Conservation (phyloP, 1,140 invertebrate species). For the Cherax quadricarinatus region DNA sequence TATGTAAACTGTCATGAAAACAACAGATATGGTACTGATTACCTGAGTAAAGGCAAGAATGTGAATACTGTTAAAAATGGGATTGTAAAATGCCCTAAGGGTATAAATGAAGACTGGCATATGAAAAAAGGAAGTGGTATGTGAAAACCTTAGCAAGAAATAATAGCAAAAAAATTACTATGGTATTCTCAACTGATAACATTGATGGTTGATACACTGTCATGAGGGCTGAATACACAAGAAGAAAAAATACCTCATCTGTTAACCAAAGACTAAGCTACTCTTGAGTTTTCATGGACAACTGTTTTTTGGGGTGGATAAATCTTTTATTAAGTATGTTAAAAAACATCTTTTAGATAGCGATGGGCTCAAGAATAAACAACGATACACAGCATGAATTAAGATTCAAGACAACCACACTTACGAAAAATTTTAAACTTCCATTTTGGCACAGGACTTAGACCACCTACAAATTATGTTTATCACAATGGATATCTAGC, state of each 20-base stretch:
- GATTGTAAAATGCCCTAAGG: background rate
- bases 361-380: too few relatives aligned
- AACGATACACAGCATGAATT: too few relatives aligned
- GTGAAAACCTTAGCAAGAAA: background rate
- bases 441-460: too few relatives aligned
- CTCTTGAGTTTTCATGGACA: background rate
- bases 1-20: background rate
- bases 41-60: background rate
- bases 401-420: too few relatives aligned
- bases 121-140: background rate
- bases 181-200: background rate
- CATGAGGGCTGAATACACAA: background rate
- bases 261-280: background rate
- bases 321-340: background rate
- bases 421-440: too few relatives aligned
- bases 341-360: background rate
- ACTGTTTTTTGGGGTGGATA: background rate
- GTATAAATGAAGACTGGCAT: background rate
- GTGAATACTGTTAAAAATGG: background rate
- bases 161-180: background rate
- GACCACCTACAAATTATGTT: too few relatives aligned
- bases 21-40: background rate
- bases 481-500: too few relatives aligned
- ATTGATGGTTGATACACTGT: conserved; percentile 6
- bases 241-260: background rate